Percentiles rank a stretch among this genome's conserved stretches.
These are phyloP conservation scores for Eulemur mongoz DNA, from an alignment of 2,797 vertebrate genomes.

Conservation along the genomic window DNA sequence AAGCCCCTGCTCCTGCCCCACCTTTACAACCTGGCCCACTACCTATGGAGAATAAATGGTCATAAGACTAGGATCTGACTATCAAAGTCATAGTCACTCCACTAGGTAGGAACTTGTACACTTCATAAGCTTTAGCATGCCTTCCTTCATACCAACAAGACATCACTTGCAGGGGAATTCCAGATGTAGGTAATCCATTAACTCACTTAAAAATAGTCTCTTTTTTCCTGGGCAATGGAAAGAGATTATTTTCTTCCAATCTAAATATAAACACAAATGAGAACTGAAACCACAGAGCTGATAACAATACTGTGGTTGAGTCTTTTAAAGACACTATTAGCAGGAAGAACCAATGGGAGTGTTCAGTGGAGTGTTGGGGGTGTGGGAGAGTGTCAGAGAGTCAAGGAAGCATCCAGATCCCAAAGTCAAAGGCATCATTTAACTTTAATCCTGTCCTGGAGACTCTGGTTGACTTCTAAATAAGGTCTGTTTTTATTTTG, in stretches of 20 bases:
- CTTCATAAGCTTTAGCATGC: background rate
- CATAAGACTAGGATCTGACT: background rate
- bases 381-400: background rate
- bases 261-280: conserved; percentile 49
- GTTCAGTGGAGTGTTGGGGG: background rate
- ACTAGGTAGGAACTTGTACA: background rate
- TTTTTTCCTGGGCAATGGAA: background rate
- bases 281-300: conserved; percentile 45
- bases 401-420: background rate
- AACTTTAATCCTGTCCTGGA: background rate
- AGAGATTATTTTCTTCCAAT: background rate
- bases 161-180: conserved; percentile 13
- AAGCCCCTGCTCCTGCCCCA: background rate
- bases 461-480: background rate
- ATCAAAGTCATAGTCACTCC: background rate
- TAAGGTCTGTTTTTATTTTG: conserved; percentile 48
- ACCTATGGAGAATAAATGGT: background rate
- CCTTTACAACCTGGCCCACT: background rate
- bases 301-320: conserved; percentile 14
- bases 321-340: conserved; percentile 22
- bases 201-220: conserved; percentile 15
- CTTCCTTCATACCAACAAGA: background rate
- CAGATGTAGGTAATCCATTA: background rate
- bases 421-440: background rate
- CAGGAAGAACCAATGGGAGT: background rate